phyloP scores from a whole-genome alignment of 2,888 invertebrate species.

The Cryptus viduatorius region DNA sequence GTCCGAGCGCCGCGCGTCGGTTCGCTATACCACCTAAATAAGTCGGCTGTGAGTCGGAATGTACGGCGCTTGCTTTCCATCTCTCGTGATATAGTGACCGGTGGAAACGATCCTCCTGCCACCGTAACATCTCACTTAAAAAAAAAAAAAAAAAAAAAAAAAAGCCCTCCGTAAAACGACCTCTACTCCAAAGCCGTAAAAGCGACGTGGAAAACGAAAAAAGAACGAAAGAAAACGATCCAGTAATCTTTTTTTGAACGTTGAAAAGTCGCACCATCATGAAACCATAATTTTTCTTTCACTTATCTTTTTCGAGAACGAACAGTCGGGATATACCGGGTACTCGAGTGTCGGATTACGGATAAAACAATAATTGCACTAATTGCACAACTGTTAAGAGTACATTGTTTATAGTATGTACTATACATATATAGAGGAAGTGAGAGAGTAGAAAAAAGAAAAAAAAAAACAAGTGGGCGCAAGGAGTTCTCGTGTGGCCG shows the following conservation, averaged over 20 bases:
- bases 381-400: slow-evolving; percentile 62
- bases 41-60: slow-evolving; percentile 50
- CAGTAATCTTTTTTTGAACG: not conserved
- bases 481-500: slow-evolving; percentile 42
- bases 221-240: not conserved
- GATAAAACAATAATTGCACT: slow-evolving; percentile 66
- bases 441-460: slow-evolving; percentile 36
- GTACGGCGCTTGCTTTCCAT: slow-evolving; percentile 41
- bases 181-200: slow-evolving; percentile 14
- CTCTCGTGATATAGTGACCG: slow-evolving; percentile 28
- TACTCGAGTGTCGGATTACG: slow-evolving; percentile 53
- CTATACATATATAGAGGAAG: slow-evolving; percentile 14
- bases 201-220: slow-evolving; percentile 21
- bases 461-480: slow-evolving; percentile 24
- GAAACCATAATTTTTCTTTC: slow-evolving; percentile 36
- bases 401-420: slow-evolving; percentile 27
- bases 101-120: slow-evolving; percentile 45
- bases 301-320: slow-evolving; percentile 35
- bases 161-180: slow-evolving; percentile 36
- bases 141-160: slow-evolving; percentile 30
- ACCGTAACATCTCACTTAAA: slow-evolving; percentile 49
- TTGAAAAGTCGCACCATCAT: slow-evolving; percentile 18
- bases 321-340: slow-evolving; percentile 39
- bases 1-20: slow-evolving; percentile 60
- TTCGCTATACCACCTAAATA: slow-evolving; percentile 57